Conservation (phyloP, 1,140 invertebrate genomes). For the Platyura marginata region DNA sequence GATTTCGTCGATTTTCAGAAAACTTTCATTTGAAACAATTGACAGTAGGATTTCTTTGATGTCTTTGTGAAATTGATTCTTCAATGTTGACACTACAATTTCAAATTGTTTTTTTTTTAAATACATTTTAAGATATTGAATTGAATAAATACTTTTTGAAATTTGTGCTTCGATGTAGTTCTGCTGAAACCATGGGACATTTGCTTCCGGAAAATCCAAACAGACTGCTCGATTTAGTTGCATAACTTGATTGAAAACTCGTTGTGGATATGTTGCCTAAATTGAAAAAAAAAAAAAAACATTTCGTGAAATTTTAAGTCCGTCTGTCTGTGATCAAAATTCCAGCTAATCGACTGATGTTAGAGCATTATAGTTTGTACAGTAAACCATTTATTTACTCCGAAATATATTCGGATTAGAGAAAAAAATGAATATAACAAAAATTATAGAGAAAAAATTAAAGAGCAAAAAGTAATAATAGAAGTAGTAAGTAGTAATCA, state of each 20-base stretch:
- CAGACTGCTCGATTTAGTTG: constrained; percentile 40
- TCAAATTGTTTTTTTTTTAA: constrained; percentile 6
- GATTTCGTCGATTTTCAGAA: constrained; percentile 19
- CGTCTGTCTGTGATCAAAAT: no score
- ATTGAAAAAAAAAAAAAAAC: no score
- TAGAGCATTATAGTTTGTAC: no score
- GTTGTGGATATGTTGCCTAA: constrained; percentile 29
- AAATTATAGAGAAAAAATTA: no score
- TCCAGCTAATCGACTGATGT: no score
- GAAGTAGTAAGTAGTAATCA: no score
- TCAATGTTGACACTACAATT: constrained; percentile 8
- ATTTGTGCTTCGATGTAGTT: constrained; percentile 33
- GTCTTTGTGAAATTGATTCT: constrained; percentile 10
- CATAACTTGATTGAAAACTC: constrained; percentile 33
- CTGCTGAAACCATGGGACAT: constrained; percentile 44
- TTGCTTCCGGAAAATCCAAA: constrained; percentile 35
- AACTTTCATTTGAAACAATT: constrained; percentile 13
- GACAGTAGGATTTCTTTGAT: constrained; percentile 10
- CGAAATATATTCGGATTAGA: no score
- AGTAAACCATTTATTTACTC: no score
- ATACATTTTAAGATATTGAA: constrained; percentile 4
- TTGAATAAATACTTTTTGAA: constrained; percentile 15
- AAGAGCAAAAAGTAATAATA: no score
- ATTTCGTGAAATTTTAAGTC: no score
- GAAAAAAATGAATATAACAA: no score